Evolutionary conservation across 2,113 vertebrate genomes (phyloP), one percentile per base, ranked within the genome.

Genomic region (Megaptera novaeangliae): DNA sequence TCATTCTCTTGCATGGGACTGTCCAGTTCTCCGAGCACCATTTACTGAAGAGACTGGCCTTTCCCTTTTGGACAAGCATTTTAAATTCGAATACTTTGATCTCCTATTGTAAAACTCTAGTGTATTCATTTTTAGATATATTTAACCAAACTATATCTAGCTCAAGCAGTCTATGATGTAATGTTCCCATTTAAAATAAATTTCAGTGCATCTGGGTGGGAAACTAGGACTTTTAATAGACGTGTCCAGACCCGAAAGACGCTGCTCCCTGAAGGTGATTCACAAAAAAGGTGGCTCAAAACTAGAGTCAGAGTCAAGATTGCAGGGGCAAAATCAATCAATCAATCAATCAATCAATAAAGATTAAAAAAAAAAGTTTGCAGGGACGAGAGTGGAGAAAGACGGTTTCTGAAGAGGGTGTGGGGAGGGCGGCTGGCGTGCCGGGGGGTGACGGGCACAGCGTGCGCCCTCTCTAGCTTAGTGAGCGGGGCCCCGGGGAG

Each of bases 181-280:
- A 49, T 89, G 78, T 85, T 72, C 69, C 78, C 46, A 44, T 34
- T 61, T 44, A 78, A 89, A 95, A 64, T 55, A 85, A 78, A 92
- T 88, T 59, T 59, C 74, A 69, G 8, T 4, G 14, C 44, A 84
- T 49, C 84, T 39, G 29, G 27, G 36, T 55, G 41, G 41, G 61
- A 25, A 39, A 27, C 36, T 25, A 6, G 55, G 25, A 46, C 44
- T 91, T 29, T 44, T 6, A 9, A 1, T 2, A 49, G 20, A 57
- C 31, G 15, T 49, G 0, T 64, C 66, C 66, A 72, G 46, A 64
- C 25, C 5, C 39, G 13, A 34, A 7, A 27, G 57, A 15, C 2
- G 46, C 31, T 17, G 1, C 59, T 39, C 44, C 34, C 1, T 14
- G 31, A 52, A 34, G 39, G 36, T 57, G n/a, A 55, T 34, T 80